These are phyloP conservation scores for Sinosuthora webbiana DNA, from an alignment of 2,113 vertebrate species.

Conservation along the genomic window DNA sequence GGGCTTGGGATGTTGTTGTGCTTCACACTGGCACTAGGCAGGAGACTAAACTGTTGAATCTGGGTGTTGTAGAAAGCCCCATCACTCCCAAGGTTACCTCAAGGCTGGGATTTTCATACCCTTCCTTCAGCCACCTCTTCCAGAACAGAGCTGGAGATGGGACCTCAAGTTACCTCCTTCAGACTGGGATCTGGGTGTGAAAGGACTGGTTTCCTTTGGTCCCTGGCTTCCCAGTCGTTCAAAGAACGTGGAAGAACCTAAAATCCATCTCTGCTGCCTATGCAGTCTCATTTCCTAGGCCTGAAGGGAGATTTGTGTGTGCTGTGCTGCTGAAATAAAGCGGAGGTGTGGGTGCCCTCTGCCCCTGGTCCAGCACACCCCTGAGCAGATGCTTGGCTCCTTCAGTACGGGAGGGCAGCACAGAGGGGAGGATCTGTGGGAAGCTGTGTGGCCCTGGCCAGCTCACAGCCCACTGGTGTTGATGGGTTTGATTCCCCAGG, in stretches of 20 bases:
- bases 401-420: accelerated
- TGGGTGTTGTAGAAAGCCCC: background rate
- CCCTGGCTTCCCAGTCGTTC: background rate
- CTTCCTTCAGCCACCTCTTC: background rate
- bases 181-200: background rate
- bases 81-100: background rate
- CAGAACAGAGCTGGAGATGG: background rate
- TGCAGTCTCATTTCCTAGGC: background rate
- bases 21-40: background rate
- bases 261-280: background rate
- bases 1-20: background rate
- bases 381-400: background rate
- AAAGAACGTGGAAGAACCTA: background rate
- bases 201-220: background rate
- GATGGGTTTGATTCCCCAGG: background rate
- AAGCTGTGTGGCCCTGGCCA: background rate
- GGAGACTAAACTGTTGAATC: background rate
- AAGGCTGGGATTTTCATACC: background rate
- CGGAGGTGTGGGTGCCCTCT: background rate
- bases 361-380: background rate
- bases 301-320: background rate
- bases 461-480: background rate
- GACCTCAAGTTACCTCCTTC: background rate
- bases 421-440: background rate
- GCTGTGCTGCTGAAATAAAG: background rate